phyloP scores from a whole-genome alignment of 2,113 vertebrate species.

The Coptodon rendalli region DNA sequence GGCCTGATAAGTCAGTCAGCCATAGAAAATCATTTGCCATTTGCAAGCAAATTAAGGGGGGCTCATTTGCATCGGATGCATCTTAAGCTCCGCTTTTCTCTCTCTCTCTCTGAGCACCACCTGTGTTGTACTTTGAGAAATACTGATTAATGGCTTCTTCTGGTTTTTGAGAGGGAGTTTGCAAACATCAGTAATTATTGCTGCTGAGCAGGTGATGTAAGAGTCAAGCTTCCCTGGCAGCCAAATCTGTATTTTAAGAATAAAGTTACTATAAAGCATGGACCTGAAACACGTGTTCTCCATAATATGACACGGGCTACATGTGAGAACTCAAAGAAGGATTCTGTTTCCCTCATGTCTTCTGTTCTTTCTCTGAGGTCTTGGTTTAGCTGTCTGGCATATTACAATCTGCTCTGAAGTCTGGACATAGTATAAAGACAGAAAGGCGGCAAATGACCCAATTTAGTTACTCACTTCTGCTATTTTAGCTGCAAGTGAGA shows the following conservation, averaged over 20 bases:
- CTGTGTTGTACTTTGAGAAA: slow-evolving; percentile 43
- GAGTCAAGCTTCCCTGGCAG: neutral
- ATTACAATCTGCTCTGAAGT: neutral
- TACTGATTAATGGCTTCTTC: slow-evolving; percentile 57
- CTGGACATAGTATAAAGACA: neutral
- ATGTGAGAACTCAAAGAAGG: neutral
- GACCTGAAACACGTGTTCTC: neutral
- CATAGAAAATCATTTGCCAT: slow-evolving; percentile 62
- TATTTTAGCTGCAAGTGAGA: neutral
- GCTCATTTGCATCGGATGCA: slow-evolving; percentile 66
- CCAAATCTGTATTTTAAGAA: neutral
- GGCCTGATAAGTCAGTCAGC: slow-evolving; percentile 70
- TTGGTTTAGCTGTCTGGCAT: neutral
- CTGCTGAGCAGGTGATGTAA: slow-evolving; percentile 22
- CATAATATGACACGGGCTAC: neutral
- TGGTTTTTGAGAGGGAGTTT: slow-evolving; percentile 49
- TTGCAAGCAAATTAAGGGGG: slow-evolving; percentile 65
- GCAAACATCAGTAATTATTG: slow-evolving; percentile 67
- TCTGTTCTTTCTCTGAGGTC: neutral
- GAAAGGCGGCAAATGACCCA: neutral
- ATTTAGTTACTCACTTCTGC: neutral
- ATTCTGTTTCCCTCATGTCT: neutral
- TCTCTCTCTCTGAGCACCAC: slow-evolving; percentile 7
- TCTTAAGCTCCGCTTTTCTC: slow-evolving; percentile 22
- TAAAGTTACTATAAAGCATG: neutral